Percentiles rank a stretch among this genome's conserved stretches.
Conservation (phyloP, 2,113 vertebrate species). For the Gasterosteus aculeatus region DNA sequence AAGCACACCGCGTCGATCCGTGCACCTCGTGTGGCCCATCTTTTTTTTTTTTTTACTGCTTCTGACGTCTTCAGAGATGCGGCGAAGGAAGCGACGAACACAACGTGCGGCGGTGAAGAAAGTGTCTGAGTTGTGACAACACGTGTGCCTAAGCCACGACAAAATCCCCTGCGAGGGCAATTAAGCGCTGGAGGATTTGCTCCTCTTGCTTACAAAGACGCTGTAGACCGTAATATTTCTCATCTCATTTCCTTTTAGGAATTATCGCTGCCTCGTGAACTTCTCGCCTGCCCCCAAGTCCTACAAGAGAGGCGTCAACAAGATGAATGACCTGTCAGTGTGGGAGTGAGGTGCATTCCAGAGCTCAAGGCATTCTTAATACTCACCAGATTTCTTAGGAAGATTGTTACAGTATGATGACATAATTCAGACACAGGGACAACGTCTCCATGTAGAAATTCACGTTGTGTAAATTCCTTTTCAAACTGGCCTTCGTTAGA, state of each 20-base stretch:
- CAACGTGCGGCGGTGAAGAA: no score
- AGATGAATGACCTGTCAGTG: slow-evolving; percentile 11
- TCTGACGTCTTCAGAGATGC: no score
- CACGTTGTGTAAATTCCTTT: neutral
- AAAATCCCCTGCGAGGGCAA: no score
- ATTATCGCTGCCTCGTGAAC: neutral
- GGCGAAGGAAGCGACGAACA: no score
- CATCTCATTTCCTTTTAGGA: neutral
- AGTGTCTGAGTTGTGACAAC: no score
- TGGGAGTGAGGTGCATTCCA: slow-evolving; percentile 35
- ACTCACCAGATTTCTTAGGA: neutral
- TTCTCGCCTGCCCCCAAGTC: slow-evolving; percentile 8
- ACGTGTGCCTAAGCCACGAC: no score
- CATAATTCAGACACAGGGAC: neutral
- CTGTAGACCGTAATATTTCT: no score
- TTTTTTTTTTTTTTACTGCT: no score
- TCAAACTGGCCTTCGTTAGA: neutral
- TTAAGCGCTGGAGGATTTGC: no score
- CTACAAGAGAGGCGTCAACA: neutral
- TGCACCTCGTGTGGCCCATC: neutral
- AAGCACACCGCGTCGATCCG: neutral
- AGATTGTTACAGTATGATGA: neutral
- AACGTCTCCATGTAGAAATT: neutral
- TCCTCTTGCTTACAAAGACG: neutral
- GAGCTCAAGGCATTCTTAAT: neutral